Evolutionary conservation across 2,888 invertebrate species (phyloP).

Genomic region (Acronicta leporina): DNA sequence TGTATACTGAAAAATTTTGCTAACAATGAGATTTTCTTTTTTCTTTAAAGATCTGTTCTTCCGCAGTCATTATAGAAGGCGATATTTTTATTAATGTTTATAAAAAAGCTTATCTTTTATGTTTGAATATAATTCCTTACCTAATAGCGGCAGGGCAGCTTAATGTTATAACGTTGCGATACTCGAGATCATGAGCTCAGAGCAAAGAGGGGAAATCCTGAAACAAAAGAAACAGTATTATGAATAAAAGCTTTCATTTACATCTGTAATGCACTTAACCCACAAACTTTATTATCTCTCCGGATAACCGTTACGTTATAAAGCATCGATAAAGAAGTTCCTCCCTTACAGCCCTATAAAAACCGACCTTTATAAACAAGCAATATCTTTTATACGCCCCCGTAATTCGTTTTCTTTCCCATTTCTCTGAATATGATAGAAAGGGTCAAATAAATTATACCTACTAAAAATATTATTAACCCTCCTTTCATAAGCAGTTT

Average conservation of each 20-base stretch:
- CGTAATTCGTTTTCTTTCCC: constrained; percentile 76
- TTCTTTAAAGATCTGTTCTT: constrained; percentile 25
- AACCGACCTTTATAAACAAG: constrained; percentile 85
- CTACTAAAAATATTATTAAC: constrained; percentile 36
- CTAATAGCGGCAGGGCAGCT: constrained; percentile 77
- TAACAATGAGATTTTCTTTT: constrained; percentile 40
- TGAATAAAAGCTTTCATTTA: constrained; percentile 49
- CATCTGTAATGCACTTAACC: constrained; percentile 62
- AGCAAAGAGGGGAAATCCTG: constrained; percentile 69
- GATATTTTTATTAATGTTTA: not conserved
- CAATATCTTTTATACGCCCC: constrained; percentile 81
- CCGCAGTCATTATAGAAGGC: constrained; percentile 3
- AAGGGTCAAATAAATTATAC: constrained; percentile 44
- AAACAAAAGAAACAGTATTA: constrained; percentile 69
- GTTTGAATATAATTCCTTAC: constrained; percentile 62
- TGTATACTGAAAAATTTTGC: constrained; percentile 31
- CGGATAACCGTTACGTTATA: constrained; percentile 78
- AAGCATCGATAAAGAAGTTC: constrained; percentile 78
- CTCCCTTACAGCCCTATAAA: constrained; percentile 78
- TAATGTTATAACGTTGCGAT: constrained; percentile 81
- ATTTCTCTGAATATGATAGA: constrained; percentile 67
- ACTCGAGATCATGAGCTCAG: constrained; percentile 73
- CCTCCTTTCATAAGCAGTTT: constrained; percentile 28
- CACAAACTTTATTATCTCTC: constrained; percentile 74
- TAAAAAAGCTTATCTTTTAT: not conserved